A percentile compares a stretch with the other conserved stretches of the same genome.
Conservation (phyloP, 1,140 invertebrate species). For the Dinothrombium tinctorium region DNA sequence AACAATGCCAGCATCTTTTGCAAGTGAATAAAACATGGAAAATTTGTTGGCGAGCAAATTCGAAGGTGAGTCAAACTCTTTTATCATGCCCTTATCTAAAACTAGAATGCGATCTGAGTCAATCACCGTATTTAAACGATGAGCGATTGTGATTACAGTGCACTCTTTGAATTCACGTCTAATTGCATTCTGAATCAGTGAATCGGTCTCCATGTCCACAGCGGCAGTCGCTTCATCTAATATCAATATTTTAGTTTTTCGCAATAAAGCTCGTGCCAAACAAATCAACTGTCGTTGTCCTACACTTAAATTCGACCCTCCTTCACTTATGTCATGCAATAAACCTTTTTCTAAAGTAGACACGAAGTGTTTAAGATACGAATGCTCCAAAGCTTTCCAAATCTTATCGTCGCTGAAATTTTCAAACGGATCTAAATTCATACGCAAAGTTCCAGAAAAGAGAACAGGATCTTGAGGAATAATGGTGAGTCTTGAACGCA, state of each 20-base stretch:
- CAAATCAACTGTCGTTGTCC: slow-evolving; percentile 7
- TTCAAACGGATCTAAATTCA: slow-evolving; percentile 18
- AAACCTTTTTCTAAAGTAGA: slow-evolving; percentile 7
- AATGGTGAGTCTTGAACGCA: slow-evolving; percentile 61
- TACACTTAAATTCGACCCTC: slow-evolving; percentile 14
- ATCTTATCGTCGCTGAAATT: slow-evolving; percentile 13
- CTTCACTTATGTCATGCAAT: slow-evolving; percentile 8
- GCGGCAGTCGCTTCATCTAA: slow-evolving; percentile 23
- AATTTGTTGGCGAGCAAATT: slow-evolving; percentile 44
- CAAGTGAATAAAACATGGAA: slow-evolving; percentile 73
- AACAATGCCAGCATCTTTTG: slow-evolving; percentile 53
- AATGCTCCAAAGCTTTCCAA: slow-evolving; percentile 15
- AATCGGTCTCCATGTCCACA: slow-evolving; percentile 23
- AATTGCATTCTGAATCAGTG: slow-evolving; percentile 24
- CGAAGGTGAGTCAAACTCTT: slow-evolving; percentile 53
- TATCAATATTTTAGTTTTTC: slow-evolving; percentile 1
- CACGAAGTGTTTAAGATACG: slow-evolving; percentile 15
- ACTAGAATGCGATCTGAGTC: slow-evolving; percentile 18
- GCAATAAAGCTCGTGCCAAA: slow-evolving; percentile 35
- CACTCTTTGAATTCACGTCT: slow-evolving; percentile 20
- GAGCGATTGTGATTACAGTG: slow-evolving; percentile 25
- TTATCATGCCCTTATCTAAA: slow-evolving; percentile 19
- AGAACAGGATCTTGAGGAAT: slow-evolving; percentile 46
- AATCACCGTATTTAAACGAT: slow-evolving; percentile 24
- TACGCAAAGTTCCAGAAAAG: slow-evolving; percentile 29